phyloP scores from a whole-genome alignment of 2,113 vertebrate genomes.

The Laticauda laticaudata region DNA sequence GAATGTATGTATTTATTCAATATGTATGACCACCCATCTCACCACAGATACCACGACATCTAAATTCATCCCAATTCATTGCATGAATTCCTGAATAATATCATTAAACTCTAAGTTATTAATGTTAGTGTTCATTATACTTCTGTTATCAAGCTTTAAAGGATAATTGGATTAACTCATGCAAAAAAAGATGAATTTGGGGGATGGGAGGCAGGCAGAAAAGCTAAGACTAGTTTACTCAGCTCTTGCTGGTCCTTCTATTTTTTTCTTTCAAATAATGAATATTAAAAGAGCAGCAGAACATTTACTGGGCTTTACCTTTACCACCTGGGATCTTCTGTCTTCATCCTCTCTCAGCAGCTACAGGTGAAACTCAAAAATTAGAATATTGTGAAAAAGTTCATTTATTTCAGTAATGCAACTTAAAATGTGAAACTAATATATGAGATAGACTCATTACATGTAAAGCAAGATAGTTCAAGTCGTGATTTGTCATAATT shows the following conservation, averaged over 20 bases:
- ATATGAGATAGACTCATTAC: too few relatives aligned
- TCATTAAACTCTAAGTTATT: background rate
- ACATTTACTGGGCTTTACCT: background rate
- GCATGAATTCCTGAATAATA: background rate
- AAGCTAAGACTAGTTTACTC: background rate
- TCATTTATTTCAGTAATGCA: too few relatives aligned
- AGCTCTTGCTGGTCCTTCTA: background rate
- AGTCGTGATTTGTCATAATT: too few relatives aligned
- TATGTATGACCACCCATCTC: background rate
- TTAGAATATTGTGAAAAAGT: too few relatives aligned
- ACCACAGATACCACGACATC: background rate
- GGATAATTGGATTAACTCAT: background rate
- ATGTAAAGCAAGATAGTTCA: too few relatives aligned
- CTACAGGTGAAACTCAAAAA: too few relatives aligned
- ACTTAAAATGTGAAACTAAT: too few relatives aligned
- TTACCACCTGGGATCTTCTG: background rate
- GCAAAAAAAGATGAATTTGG: background rate
- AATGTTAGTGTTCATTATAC: background rate
- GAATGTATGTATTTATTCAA: background rate
- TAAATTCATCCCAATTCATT: background rate
- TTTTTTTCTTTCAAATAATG: background rate
- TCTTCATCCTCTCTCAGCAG: background rate
- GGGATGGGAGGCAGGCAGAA: background rate
- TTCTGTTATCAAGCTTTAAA: background rate
- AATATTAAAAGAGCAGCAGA: background rate